Base-by-base conservation (phyloP, 1,140 invertebrate species). In the Achroia grisella region DNA sequence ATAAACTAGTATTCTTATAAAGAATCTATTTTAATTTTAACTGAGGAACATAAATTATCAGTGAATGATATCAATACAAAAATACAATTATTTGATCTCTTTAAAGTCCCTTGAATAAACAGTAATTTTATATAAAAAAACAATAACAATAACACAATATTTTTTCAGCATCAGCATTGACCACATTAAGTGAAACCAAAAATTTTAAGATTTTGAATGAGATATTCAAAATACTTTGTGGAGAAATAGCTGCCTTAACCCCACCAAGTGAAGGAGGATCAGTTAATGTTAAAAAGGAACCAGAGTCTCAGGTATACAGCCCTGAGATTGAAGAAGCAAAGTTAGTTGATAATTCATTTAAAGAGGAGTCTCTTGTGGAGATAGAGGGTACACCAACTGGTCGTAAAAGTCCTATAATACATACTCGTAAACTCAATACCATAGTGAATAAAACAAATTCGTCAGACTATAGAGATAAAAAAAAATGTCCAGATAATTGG, bases 381-480 rank as follows among this genome's bases (percentile, higher is more conserved):
- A 80, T 78, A 35, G 71, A 73, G 37, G 68, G 66, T 0, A 80
- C 74, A 9, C 66, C 77, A 0, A 69, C 67, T 0, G 77, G 72
- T 3, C 55, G 75, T 8, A 68, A 42, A 5, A 84, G 80, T 46
- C 80, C 80, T 11, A 76, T 84, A 43, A 73, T 84, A 48, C 56
- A 56, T 10, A 59, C 52, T n/a, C 79, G 64, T 42, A 79, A 73
- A 36, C 8, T 57, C 4, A 47, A 12, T 31, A 44, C 37, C 10
- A 14, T 13, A 14, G 6, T 23, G 6, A 23, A 23, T 23, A 23
- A 23, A 23, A 23, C 17, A 23, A 39, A 50, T 11, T 56, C 50
- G 2, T 52, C 62, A 10, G 60, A 57, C 51, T 52, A 44, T n/a
- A 62, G 62, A 42, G 75, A 77, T 23, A 82, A 82, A 32, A 79